phyloP scores from a whole-genome alignment of 2,797 vertebrate species.

The Aldrovandia affinis region DNA sequence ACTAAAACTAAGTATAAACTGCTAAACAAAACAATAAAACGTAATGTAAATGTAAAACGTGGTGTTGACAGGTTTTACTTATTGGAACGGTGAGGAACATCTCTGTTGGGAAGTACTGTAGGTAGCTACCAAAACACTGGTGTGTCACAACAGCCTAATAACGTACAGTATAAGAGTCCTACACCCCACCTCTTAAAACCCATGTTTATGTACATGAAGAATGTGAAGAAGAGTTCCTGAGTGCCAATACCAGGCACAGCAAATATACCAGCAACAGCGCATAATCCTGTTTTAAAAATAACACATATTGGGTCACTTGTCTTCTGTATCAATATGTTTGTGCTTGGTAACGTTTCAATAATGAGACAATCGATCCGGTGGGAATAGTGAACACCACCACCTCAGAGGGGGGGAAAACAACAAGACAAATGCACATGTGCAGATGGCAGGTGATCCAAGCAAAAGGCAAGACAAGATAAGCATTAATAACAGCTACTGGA shows the following conservation, averaged over 20 bases:
- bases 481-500: constrained; percentile 1
- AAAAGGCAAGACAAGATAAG: constrained; percentile 13
- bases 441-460: not conserved
- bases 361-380: not conserved
- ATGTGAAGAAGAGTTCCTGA: not conserved
- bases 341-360: not conserved
- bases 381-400: not conserved
- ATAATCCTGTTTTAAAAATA: not conserved
- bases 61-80: too few species aligned
- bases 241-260: not conserved
- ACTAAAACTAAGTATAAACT: not conserved
- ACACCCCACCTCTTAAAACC: not conserved
- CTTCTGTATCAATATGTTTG: not conserved
- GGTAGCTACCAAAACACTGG: not conserved
- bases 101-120: not conserved
- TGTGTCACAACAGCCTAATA: not conserved
- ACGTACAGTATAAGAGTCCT: not conserved
- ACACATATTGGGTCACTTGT: not conserved
- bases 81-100: not conserved
- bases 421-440: constrained; percentile 9
- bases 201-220: not conserved
- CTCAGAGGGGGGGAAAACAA: not conserved
- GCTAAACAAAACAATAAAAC: not conserved
- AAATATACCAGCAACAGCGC: not conserved
- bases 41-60: not conserved